Base-by-base conservation (phyloP, 2,113 vertebrate species). In the Acrocephalus kingi region DNA sequence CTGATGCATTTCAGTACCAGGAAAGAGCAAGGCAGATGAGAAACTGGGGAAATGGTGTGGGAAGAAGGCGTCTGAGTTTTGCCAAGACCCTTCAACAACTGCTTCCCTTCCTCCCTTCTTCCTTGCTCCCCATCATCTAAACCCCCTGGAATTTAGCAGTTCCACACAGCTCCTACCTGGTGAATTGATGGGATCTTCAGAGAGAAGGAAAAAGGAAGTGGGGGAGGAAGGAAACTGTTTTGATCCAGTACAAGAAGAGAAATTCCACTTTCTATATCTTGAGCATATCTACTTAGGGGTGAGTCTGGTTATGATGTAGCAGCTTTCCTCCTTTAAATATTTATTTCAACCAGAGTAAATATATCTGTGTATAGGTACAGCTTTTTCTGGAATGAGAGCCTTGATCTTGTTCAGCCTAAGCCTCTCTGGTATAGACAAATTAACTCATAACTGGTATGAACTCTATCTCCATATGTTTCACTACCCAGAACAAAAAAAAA, bases 301-400 rank as follows among this genome's bases (percentile, higher is more conserved):
- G 63, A 72, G 13, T 5, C 54, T 66, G 58, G 11, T 46, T 76
- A 37, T 39, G 18, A 37, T 62, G 31, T 22, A 75, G 59, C 49
- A 82, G 16, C 33, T 89, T 61, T 75, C 51, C 55, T 94, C 27
- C 49, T 73, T 74, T 81, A 94, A 93, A 66, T 80, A 76, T 85
- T 91, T 93, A 58, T 72, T 90, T 85, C 8, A 14, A 13, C 17
- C 49, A 48, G 22, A 75, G 27, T 43, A 84, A 68, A 39, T 62
- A 33, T 30, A 56, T 19, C 62, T 59, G 52, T 81, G 30, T 75
- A 51, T 30, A 28, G 48, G 9, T 54, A 39, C 35, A 63, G 30
- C 11, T 77, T 27, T 90, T 90, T 76, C 51, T 81, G 72, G 33
- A 77, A 77, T 33, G 30, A 86, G 41, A 74, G 11, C 13, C 28